Evolutionary conservation across 2,113 vertebrate genomes (phyloP), one percentile per base, ranked within the genome.

Genomic region (Geococcyx californianus): DNA sequence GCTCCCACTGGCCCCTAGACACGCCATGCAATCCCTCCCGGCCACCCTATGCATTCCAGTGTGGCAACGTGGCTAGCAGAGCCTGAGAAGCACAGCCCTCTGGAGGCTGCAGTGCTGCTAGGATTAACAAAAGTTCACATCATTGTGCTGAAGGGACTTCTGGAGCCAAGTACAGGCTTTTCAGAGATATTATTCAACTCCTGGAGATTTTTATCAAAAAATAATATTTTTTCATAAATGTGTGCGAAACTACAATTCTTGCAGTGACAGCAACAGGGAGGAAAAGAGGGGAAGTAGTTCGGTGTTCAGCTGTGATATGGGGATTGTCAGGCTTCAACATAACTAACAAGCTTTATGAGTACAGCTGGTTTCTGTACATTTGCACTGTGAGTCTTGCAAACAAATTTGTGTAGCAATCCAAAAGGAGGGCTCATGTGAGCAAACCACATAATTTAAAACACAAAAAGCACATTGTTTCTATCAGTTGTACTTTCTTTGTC

Each of bases 51-150:
- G 19, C 11, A 20, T 40, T 21, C 56, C 58, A 13, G 0, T 13
- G 9, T 8, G 0, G 20, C 26, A 31, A 29, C 2, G 3, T 16
- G 45, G 44, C 15, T 3, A 3, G 10, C 0, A 2, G 3, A 59
- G 15, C 62, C 60, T 0, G 4, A 25, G 78, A 31, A 49, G 47
- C 68, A 21, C 36, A 78, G 42, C 51, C 45, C 51, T 87, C 74
- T 42, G 42, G 28, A 77, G 68, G 11, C 40, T 36, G 40, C 25
- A 54, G 31, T 0, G 0, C 40, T 1, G 1, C 26, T 25, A 19
- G 40, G 29, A 51, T 66, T 67, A 51, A 54, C 10, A 18, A 0
- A 36, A 75, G 3, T 59, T 76, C 3, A 4, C 40, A 20, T 45
- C 4, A 1, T 13, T 33, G 23, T 2, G 0, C 26, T 47, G 29